phyloP scores from a whole-genome alignment of 1,140 invertebrate genomes.

The Doryteuthis pealeii region DNA sequence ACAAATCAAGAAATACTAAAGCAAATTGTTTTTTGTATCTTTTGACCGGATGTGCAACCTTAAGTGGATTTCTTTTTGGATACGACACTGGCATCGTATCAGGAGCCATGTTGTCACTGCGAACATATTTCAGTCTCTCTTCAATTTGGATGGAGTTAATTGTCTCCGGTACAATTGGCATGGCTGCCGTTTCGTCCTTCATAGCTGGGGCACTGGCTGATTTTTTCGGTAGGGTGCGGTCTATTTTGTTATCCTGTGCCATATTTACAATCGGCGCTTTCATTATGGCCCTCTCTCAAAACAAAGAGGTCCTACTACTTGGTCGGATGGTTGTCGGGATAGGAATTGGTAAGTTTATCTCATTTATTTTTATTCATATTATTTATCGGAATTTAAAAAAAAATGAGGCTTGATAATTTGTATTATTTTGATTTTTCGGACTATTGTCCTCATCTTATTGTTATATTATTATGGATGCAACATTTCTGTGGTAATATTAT shows the following conservation, averaged over 20 bases:
- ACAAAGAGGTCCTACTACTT: conserved; percentile 43
- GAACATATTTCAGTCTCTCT: conserved; percentile 38
- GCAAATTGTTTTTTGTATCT: conserved; percentile 40
- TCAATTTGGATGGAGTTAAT: conserved; percentile 49
- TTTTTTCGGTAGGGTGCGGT: conserved; percentile 39
- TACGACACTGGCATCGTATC: conserved; percentile 72
- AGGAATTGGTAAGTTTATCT: conserved; percentile 47
- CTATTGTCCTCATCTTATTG: no score
- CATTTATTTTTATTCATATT: background rate
- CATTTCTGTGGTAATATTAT: background rate
- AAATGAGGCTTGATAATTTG: no score
- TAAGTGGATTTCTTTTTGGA: conserved; percentile 70
- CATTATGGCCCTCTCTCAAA: conserved; percentile 40
- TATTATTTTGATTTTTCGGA: no score
- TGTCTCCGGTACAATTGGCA: conserved; percentile 49
- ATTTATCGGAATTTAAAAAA: background rate
- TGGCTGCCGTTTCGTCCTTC: conserved; percentile 49
- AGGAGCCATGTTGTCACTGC: conserved; percentile 66
- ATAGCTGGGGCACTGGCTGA: conserved; percentile 46
- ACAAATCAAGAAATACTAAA: no score
- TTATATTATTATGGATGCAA: background rate
- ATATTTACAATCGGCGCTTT: conserved; percentile 48
- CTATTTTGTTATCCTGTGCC: conserved; percentile 49
- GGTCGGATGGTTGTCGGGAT: conserved; percentile 51
- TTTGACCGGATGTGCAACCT: conserved; percentile 50